phyloP scores from a whole-genome alignment of 2,113 vertebrate genomes.

The Planiliza haematocheilus region DNA sequence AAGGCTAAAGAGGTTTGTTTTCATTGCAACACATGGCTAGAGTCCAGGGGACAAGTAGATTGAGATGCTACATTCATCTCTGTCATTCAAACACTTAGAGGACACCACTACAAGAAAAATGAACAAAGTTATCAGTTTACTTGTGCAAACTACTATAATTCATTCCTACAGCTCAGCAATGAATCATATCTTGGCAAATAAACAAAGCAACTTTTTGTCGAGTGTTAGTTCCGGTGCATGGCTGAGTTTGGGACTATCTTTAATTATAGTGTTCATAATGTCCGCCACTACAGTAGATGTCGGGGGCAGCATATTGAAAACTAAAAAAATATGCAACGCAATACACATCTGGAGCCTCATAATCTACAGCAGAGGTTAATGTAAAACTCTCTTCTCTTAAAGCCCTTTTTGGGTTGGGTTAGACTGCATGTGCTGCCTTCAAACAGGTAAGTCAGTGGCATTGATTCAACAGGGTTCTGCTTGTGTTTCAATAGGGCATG shows the following conservation, averaged over 20 bases:
- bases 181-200: neutral
- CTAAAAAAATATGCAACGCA: neutral
- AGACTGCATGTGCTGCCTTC: too few species aligned
- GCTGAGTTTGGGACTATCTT: neutral
- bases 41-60: too few species aligned
- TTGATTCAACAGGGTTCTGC: neutral
- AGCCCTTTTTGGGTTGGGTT: too few species aligned
- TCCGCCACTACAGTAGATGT: neutral
- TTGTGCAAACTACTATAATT: neutral
- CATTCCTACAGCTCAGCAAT: too few species aligned
- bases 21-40: neutral
- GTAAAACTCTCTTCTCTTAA: neutral
- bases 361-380: neutral
- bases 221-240: neutral
- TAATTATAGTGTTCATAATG: neutral
- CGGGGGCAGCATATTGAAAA: neutral
- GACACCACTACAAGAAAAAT: neutral
- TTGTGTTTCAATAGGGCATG: too few species aligned
- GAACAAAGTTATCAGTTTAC: too few species aligned
- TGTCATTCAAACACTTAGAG: neutral
- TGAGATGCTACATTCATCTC: too few species aligned
- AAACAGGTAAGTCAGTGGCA: neutral
- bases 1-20: constrained; percentile 13
- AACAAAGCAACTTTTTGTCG: neutral
- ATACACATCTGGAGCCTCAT: neutral